Evolutionary conservation across 2,113 vertebrate species (phyloP).

Genomic region (Crotalus helleri): DNA sequence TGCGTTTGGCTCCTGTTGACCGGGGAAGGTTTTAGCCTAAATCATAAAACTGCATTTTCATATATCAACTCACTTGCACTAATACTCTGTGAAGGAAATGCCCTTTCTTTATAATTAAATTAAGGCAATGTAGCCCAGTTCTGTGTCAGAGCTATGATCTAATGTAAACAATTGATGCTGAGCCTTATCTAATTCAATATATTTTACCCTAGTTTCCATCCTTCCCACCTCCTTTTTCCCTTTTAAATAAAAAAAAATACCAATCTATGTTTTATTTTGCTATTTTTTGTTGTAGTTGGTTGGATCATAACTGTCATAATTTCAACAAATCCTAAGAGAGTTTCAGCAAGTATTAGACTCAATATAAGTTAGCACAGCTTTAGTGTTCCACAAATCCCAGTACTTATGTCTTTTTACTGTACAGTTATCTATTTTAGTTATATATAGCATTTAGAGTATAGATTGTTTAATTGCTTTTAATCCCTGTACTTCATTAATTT

Average conservation of each 20-base stretch:
- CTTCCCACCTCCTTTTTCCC: not conserved
- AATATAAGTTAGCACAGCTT: not conserved
- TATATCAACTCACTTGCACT: not conserved
- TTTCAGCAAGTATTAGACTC: not conserved
- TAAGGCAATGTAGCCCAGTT: not conserved
- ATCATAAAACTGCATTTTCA: not conserved
- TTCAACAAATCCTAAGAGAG: not conserved
- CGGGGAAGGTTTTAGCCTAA: not conserved
- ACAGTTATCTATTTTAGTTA: not conserved
- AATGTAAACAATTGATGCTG: not conserved
- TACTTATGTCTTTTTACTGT: not conserved
- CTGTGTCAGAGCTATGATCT: not conserved
- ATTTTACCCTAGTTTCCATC: not conserved
- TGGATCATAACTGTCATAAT: not conserved
- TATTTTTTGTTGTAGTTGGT: not conserved
- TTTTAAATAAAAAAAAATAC: not conserved
- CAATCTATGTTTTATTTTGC: not conserved
- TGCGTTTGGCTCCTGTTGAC: not conserved
- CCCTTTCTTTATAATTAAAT: not conserved
- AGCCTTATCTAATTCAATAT: not conserved
- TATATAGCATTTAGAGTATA: not conserved
- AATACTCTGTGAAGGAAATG: not conserved
- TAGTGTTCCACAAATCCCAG: not conserved
- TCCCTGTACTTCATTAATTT: not conserved
- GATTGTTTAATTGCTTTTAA: not conserved